phyloP scores from a whole-genome alignment of 2,113 vertebrate genomes.

The Megalops atlanticus region DNA sequence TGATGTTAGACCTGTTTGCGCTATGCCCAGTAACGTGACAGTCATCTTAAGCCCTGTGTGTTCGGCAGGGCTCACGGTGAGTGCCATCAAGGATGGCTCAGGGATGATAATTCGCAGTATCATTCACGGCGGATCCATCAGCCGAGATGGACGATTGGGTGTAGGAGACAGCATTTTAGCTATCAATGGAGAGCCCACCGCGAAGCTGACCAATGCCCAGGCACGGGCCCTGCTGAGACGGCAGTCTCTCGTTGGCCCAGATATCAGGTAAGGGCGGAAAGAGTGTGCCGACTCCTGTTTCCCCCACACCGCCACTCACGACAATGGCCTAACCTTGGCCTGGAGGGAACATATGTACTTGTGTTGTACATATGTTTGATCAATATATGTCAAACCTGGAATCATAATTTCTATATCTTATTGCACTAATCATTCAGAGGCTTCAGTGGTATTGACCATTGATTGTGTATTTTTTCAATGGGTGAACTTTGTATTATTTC shows the following conservation, averaged over 20 bases:
- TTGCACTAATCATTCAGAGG: no score
- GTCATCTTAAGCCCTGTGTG: slow-evolving; percentile 18
- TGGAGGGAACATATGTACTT: no score
- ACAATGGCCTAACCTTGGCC: background rate
- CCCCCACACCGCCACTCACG: background rate
- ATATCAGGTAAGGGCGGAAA: slow-evolving; percentile 82
- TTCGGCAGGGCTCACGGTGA: slow-evolving; percentile 90
- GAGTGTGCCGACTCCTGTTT: background rate
- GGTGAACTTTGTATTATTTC: no score
- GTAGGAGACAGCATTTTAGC: slow-evolving; percentile 89
- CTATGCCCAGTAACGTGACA: background rate
- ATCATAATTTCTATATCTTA: no score
- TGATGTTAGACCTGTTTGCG: slow-evolving; percentile 24
- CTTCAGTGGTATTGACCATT: no score
- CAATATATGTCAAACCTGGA: no score
- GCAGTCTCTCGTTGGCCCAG: slow-evolving; percentile 88
- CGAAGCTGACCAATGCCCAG: slow-evolving; percentile 81
- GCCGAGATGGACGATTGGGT: slow-evolving; percentile 86
- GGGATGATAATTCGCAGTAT: slow-evolving; percentile 92
- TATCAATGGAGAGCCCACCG: slow-evolving; percentile 86
- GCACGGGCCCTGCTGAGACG: slow-evolving; percentile 90
- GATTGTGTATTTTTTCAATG: no score
- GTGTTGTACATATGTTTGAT: no score
- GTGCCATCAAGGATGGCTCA: slow-evolving; percentile 87
- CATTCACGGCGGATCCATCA: slow-evolving; percentile 88